Conservation (phyloP, 2,797 vertebrate genomes). For the Crocidura indochinensis region DNA sequence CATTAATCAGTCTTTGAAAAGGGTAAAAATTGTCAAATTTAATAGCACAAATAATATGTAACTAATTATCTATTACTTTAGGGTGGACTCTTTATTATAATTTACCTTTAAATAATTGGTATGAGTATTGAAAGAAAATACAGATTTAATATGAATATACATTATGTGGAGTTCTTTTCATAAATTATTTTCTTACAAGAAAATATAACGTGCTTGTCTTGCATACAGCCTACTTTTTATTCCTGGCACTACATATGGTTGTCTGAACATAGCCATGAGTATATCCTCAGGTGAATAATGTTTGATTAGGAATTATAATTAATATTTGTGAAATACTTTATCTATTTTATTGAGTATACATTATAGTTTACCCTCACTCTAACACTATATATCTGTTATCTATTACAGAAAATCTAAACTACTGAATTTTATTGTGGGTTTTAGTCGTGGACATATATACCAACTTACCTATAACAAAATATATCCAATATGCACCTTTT, state of each 20-base stretch:
- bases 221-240: no score
- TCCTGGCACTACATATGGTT: no score
- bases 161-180: background rate
- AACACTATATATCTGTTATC: background rate
- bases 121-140: background rate
- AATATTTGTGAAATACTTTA: slow-evolving; percentile 16
- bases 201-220: background rate
- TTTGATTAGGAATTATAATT: no score
- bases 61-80: background rate
- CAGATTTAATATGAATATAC: background rate
- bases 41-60: background rate
- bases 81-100: background rate
- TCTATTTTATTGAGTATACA: background rate
- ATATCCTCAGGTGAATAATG: no score
- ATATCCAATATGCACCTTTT: background rate
- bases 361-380: background rate
- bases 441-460: background rate
- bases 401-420: background rate
- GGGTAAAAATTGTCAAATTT: background rate
- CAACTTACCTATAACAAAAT: background rate
- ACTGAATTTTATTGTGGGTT: background rate
- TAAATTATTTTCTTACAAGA: slow-evolving; percentile 28
- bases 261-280: no score
- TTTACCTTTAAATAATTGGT: background rate
- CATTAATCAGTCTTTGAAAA: slow-evolving; percentile 14